Conservation (phyloP, 64 coral and sea anemone species). For the Porites australiensis region DNA sequence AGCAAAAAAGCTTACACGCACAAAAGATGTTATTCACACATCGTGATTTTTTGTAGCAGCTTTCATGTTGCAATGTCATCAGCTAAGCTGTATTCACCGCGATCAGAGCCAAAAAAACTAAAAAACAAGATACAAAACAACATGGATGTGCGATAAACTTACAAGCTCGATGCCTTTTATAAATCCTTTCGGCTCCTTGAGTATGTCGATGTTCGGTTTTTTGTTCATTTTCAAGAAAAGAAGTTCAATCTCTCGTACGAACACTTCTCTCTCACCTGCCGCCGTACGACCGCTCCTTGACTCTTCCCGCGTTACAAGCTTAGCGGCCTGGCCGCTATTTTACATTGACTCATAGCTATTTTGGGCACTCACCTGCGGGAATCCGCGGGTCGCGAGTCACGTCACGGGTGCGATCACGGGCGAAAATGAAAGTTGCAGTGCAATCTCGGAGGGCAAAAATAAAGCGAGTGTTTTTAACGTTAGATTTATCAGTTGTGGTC, state of each 20-base stretch:
- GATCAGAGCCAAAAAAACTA: not conserved
- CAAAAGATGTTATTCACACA: no score
- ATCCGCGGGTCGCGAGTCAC: no score
- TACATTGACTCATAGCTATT: not conserved
- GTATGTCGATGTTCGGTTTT: conserved; percentile 79
- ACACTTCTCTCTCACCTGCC: not conserved
- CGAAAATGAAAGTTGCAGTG: no score
- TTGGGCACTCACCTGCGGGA: conserved; percentile 2
- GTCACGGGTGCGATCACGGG: no score
- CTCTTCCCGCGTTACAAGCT: conserved; percentile 22
- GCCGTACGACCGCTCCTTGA: not conserved
- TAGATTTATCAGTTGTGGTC: no score
- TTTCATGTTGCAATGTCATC: not conserved
- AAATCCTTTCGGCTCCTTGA: conserved; percentile 96
- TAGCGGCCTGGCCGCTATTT: not conserved
- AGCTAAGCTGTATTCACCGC: not conserved
- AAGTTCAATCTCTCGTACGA: not conserved
- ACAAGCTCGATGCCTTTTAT: conserved; percentile 97
- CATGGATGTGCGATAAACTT: conserved; percentile 25
- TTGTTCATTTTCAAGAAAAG: not conserved
- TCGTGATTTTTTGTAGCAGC: not conserved
- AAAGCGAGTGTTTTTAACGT: no score
- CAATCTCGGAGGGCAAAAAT: no score
- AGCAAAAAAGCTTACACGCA: no score
- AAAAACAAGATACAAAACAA: not conserved